Evolutionary conservation across 1,140 invertebrate species (phyloP), one percentile per base, ranked within the genome.

Genomic region (Caligus rogercresseyi): DNA sequence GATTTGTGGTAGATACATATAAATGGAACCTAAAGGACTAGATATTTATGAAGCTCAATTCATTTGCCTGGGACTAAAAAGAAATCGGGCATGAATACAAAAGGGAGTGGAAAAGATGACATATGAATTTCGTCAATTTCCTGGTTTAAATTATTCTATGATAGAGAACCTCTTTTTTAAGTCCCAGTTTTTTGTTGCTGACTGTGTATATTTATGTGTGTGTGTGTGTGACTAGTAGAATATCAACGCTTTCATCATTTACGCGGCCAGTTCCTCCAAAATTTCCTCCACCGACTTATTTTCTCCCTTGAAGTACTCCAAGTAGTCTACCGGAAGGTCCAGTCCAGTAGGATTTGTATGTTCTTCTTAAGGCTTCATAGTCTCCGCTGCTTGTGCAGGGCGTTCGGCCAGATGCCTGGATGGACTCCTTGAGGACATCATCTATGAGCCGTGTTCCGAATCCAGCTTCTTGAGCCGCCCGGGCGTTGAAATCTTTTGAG

Each of bases 371-470:
- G 72, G 16, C 4, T 43, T 43, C 31, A 43, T 43, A 43, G 1
- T 66, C 61, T 1, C 26, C 26, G 0, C 51, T 23, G 1, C 80
- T 64, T 11, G 69, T 68, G 1, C 66, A 80, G 0, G 83, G 80
- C 16, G 74, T 73, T 26, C 83, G 79, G 1, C 83, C 84, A 55
- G 85, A 85, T 11, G 81, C 78, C 67, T 82, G 76, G 18, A 89
- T 74, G 0, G 84, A 86, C 65, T 86, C 84, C 23, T 81, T 76
- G 0, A 89, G 75, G n/a, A 89, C 81, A 57, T 87, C 82, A 69
- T 89, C 86, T 65, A 89, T 86, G 2, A 88, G 74, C 66, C 83
- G 75, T 70, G 86, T 86, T 65, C 87, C 86, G 70, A 83, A 85
- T 86, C 86, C 67, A 89, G 72, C 67, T 82, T 82, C 52, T 82